Base-by-base conservation (phyloP, 1,140 invertebrate genomes). In the Neodiprion pinetum region DNA sequence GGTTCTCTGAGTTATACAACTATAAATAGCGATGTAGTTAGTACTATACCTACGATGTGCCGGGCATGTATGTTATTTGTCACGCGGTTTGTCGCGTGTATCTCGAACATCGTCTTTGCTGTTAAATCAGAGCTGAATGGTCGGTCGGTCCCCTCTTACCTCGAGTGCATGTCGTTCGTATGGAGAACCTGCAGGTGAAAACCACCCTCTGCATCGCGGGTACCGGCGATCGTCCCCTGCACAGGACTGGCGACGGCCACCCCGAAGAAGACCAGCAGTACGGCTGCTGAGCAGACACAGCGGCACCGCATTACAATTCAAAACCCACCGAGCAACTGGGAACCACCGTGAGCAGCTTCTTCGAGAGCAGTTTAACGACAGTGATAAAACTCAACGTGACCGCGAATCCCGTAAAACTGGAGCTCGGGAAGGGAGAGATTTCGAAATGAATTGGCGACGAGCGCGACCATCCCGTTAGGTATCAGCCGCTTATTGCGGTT, bases 91-190 rank as follows among this genome's bases (percentile, higher is more conserved):
- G 28, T 40, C 28, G 28, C 28, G 28, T 40, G 28, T 2, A 40
- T 40, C 28, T 40, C 28, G 28, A 40, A 11, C 53, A n/a, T n/a
- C 11, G 53, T 61, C 1, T 12, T 61, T 8, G n/a, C n/a, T n/a
- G 1, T n/a, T 61, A n/a, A 12, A 12, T 61, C 11, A 61, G 1
- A 61, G 53, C 11, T 2, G 28, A 40, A 40, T 5, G 28, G 28
- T 40, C 28, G 28, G 28, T 40, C 28, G 28, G 28, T 40, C 28
- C 5, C 28, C 7, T 61, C 53, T 73, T 78, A 77, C 76, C 76
- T 74, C 0, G 76, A 71, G 71, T 77, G 76, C 76, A 74, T 77
- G 47, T 77, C 76, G 67, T 77, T 77, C 21, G 76, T 77, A 17
- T 77, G 73, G 9, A 77, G 12, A 48, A 77, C 72, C 5, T 53